Base-by-base conservation (phyloP, 2,113 vertebrate species). In the zebrafish (Danio rerio) region DNA sequence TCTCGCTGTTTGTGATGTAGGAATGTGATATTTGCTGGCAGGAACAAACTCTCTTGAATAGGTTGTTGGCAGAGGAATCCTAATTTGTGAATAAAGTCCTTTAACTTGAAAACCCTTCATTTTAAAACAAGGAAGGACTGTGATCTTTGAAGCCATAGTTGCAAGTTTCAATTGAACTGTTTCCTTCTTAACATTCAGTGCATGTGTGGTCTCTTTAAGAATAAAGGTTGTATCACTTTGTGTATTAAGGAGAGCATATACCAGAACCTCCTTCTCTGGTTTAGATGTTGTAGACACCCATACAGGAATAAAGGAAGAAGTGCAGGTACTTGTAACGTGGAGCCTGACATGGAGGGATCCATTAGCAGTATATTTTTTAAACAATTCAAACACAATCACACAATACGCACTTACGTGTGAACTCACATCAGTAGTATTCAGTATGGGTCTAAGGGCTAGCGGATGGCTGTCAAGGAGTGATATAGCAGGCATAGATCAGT, bases 141-240 rank as follows among this genome's bases (percentile, higher is more conserved):
- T 69, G 10, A 5, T 69, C 18, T 42, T 80, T 53, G 49, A 53
- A 10, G 65, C 31, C 78, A 80, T 18, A 5, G 31, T 80, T 2
- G 77, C 43, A 3, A 45, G 49, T n/a, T 58, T 65, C 21, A 79
- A 40, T n/a, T 69, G 20, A 5, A 79, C 13, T 9, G 4, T 20
- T 45, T 79, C 16, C 7, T 16, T 55, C 7, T 1, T 53, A 3
- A 9, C 10, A 13, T 66, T 40, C 4, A 55, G 76, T n/a, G 20
- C 40, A 6, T 69, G 3, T 42, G 62, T 50, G 5, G 16, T 68
- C 13, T 79, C 63, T 42, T 80, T 49, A n/a, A 56, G 49, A 43
- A 80, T 80, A 15, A 69, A 80, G 1, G 61, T 65, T 31, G 31
- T 31, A 31, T 80, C 63, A 20, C 50, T 66, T 31, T 80, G 63